phyloP scores from a whole-genome alignment of 2,888 invertebrate species.

The Slavum lentiscoides region DNA sequence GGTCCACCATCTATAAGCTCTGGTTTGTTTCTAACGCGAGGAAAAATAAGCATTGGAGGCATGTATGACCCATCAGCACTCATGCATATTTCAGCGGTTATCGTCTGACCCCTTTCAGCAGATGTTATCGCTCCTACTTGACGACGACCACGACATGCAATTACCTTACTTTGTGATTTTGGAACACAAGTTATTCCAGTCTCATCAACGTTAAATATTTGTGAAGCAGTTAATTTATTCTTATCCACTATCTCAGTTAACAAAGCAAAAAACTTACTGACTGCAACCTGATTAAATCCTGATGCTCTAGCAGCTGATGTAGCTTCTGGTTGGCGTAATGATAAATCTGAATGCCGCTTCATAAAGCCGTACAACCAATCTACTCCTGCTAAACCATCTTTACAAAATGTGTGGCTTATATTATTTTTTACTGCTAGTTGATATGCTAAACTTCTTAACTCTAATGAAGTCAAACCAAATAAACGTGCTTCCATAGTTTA shows the following conservation, averaged over 20 bases:
- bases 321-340: conserved; percentile 15
- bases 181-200: conserved; percentile 12
- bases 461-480: no score
- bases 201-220: conserved; percentile 55
- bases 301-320: conserved; percentile 12
- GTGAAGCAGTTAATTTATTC: conserved; percentile 56
- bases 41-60: no score
- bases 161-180: conserved; percentile 12
- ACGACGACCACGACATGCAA: background rate
- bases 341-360: conserved; percentile 14
- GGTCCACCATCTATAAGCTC: no score
- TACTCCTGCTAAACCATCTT: no score
- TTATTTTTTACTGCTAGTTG: no score
- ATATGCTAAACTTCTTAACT: no score
- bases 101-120: conserved; percentile 7
- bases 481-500: no score
- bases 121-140: conserved; percentile 19
- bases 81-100: conserved; percentile 16
- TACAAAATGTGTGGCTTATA: no score
- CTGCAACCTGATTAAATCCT: conserved; percentile 5
- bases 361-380: background rate
- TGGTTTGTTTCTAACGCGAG: no score
- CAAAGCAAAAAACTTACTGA: conserved; percentile 54
- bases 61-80: background rate
- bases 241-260: conserved; percentile 49